Percentiles rank a stretch among this genome's conserved stretches.
These are phyloP conservation scores for Malurus melanocephalus DNA, from an alignment of 2,113 vertebrate species.

Conservation along the genomic window DNA sequence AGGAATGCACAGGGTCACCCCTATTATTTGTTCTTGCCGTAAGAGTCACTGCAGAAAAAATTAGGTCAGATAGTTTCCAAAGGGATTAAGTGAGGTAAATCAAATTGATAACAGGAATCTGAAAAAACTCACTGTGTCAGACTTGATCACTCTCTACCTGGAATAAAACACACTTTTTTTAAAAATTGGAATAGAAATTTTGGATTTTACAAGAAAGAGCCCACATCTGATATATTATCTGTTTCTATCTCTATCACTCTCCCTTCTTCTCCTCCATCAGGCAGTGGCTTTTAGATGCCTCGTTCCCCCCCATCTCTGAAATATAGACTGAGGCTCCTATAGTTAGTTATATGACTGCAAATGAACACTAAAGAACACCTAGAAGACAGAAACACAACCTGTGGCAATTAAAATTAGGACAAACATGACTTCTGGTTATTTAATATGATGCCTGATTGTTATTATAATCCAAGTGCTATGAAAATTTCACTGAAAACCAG, in stretches of 20 bases:
- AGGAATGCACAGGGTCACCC: conserved; percentile 46
- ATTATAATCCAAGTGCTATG: neutral
- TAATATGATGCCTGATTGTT: neutral
- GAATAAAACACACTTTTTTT: neutral
- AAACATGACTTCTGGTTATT: neutral
- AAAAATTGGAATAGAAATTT: neutral
- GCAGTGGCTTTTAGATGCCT: neutral
- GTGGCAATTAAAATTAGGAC: neutral
- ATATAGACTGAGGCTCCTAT: neutral
- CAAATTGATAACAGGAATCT: conserved; percentile 38
- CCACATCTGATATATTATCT: neutral
- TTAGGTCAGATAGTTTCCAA: conserved; percentile 50
- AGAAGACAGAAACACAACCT: neutral
- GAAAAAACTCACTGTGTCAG: neutral
- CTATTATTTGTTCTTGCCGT: conserved; percentile 1
- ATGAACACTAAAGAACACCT: neutral
- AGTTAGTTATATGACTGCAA: neutral
- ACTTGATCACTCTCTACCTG: neutral
- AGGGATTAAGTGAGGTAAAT: conserved; percentile 51
- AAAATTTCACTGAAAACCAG: neutral
- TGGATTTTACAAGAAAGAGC: neutral
- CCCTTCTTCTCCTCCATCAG: neutral
- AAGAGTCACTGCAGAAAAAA: conserved; percentile 42
- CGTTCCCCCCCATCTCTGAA: fast-evolving
- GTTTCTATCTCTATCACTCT: neutral